Base-by-base conservation (phyloP, 2,113 vertebrate genomes). In the Cranoglanis bouderius region DNA sequence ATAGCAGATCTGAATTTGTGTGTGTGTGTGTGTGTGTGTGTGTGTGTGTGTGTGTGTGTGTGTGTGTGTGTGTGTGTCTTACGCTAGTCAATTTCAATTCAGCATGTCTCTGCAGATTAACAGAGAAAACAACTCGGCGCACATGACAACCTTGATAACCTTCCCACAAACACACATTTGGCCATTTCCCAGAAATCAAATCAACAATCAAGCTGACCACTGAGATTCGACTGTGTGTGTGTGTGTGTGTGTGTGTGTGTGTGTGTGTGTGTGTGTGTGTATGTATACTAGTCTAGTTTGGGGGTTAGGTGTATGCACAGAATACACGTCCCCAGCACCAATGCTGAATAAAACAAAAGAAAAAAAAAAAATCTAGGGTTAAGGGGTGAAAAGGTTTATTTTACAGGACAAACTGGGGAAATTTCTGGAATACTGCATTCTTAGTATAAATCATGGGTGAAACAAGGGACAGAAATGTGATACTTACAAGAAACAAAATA, bases 131-230 rank as follows among this genome's bases (percentile, higher is more conserved):
- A n/a, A 38, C 78, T 35, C 32, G 3, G 32, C 1, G 59, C 26
- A 55, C 75, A 80, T 49, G 67, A 84, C 75, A 85, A 83, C 75
- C 85, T 80, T 46, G 24, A 49, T 78, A 87, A 88, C 85, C 77
- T 75, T 51, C 35, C 51, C 29, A 72, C 32, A 77, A 84, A 59
- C n/a, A 85, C 70, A 40, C 89, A 85, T 90, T 89, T 90, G 32
- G 90, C 89, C 92, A 90, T 88, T 94, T 93, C 93, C 90, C 82
- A 92, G 92, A 94, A 96, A 94, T 94, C 92, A 93, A 95, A 94
- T 94, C 92, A 95, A 94, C 93, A 88, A 93, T 77, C 85, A 85
- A 85, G 84, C 80, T 32, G 90, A 12, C 21, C 46, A 85, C 72
- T 61, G 84, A 65, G 85, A 49, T 16, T 88, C 57, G 77, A 38